phyloP scores from a whole-genome alignment of 2,888 invertebrate genomes.

The Acleris cristana region DNA sequence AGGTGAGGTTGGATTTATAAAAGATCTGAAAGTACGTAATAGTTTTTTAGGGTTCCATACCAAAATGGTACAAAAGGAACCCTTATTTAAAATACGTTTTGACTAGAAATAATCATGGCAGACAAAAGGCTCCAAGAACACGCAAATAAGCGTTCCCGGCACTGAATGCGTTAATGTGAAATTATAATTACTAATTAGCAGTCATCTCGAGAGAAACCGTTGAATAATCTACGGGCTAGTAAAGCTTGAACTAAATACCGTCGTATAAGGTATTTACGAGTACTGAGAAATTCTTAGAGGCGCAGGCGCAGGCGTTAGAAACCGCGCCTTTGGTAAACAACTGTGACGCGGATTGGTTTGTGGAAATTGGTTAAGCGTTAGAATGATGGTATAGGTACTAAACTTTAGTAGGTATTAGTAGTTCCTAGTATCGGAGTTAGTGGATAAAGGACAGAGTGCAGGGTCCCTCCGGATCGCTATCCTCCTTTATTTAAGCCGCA shows the following conservation, averaged over 20 bases:
- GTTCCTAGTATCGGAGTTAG: neutral
- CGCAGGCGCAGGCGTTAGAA: constrained; percentile 4
- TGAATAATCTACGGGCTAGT: neutral
- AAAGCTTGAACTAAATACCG: constrained; percentile 1
- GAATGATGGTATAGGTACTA: neutral
- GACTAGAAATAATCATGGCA: too few species aligned
- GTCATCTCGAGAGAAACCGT: neutral
- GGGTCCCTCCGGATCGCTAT: too few species aligned
- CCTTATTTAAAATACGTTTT: too few species aligned
- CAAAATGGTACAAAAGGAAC: too few species aligned
- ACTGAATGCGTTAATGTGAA: neutral
- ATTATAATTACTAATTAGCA: constrained; percentile 1
- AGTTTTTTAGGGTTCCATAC: too few species aligned
- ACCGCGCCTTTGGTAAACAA: neutral
- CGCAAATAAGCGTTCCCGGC: too few species aligned
- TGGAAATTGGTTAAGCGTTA: too few species aligned
- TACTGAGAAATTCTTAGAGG: neutral
- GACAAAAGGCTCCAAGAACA: too few species aligned
- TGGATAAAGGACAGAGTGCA: too few species aligned
- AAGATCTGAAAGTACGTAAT: too few species aligned
- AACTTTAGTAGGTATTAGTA: neutral
- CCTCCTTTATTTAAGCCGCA: too few species aligned
- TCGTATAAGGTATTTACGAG: neutral
- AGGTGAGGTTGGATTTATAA: too few species aligned
- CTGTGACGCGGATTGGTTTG: neutral